Conservation (phyloP, 2,113 vertebrate species). For the Passer montanus region DNA sequence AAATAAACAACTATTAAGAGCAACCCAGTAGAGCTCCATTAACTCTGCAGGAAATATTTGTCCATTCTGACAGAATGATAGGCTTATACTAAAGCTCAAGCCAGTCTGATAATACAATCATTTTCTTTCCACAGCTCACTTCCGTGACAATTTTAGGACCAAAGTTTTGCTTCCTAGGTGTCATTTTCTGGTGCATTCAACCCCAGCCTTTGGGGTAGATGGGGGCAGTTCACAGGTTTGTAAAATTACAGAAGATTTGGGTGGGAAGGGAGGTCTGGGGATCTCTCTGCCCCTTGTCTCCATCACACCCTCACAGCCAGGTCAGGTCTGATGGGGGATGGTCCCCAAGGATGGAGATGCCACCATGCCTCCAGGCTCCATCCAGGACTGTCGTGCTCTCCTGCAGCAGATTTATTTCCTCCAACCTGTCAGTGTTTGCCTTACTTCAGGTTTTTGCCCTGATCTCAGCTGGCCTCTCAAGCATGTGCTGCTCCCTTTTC, state of each 20-base stretch:
- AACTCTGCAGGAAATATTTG: conserved; percentile 20
- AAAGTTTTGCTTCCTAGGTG: not conserved
- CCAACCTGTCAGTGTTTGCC: not conserved
- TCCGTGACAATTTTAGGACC: not conserved
- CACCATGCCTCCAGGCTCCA: not conserved
- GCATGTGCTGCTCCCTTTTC: not conserved
- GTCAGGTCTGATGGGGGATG: not conserved
- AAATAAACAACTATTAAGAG: conserved; percentile 50
- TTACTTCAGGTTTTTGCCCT: not conserved
- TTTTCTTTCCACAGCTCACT: not conserved
- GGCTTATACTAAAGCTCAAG: not conserved
- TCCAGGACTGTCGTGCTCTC: not conserved
- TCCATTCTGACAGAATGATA: not conserved
- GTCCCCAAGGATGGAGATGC: not conserved
- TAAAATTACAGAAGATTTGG: not conserved
- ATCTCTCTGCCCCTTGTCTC: not conserved
- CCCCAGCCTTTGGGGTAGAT: not conserved
- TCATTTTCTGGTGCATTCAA: not conserved
- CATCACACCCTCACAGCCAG: not conserved
- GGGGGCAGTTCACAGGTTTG: not conserved
- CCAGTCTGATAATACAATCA: not conserved
- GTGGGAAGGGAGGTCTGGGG: not conserved
- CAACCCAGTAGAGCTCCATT: not conserved
- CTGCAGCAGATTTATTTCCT: not conserved
- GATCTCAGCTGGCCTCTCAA: not conserved